These are phyloP conservation scores for Pholis gunnellus DNA, from an alignment of 2,113 vertebrate genomes.

Conservation along the genomic window DNA sequence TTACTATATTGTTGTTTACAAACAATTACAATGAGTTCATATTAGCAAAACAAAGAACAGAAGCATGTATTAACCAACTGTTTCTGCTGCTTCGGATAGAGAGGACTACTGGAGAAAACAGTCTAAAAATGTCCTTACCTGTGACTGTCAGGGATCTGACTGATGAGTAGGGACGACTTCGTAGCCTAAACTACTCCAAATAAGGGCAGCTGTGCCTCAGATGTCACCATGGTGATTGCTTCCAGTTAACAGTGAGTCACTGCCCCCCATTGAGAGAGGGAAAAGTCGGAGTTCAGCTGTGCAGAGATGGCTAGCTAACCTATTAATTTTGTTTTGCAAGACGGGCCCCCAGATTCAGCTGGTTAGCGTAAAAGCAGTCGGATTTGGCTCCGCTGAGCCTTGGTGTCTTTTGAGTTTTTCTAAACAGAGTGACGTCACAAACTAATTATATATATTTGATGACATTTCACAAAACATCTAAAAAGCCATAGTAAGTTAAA, in stretches of 20 bases:
- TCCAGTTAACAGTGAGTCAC: constrained; percentile 1
- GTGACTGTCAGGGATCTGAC: background rate
- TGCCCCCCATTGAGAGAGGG: background rate
- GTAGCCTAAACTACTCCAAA: background rate
- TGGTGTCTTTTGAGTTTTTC: background rate
- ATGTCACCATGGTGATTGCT: constrained; percentile 38
- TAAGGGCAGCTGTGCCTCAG: background rate
- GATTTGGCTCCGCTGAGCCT: background rate
- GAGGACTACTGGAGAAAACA: background rate
- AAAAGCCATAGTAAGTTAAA: background rate
- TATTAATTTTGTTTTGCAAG: constrained; percentile 3
- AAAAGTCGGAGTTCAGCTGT: background rate
- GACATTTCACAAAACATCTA: background rate
- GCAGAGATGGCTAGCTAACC: background rate
- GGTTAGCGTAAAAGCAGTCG: background rate
- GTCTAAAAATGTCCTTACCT: background rate
- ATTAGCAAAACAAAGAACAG: background rate
- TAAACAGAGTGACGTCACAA: background rate
- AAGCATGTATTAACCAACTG: background rate
- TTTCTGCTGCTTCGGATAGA: background rate
- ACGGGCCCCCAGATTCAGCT: background rate
- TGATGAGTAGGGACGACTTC: background rate
- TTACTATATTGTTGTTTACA: background rate
- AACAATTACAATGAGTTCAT: background rate
- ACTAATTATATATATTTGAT: constrained; percentile 11